Percentiles rank a stretch among this genome's conserved stretches.
Evolutionary conservation across 1,140 invertebrate species (phyloP).

Genomic region (Lepidotrigona ventralis): DNA sequence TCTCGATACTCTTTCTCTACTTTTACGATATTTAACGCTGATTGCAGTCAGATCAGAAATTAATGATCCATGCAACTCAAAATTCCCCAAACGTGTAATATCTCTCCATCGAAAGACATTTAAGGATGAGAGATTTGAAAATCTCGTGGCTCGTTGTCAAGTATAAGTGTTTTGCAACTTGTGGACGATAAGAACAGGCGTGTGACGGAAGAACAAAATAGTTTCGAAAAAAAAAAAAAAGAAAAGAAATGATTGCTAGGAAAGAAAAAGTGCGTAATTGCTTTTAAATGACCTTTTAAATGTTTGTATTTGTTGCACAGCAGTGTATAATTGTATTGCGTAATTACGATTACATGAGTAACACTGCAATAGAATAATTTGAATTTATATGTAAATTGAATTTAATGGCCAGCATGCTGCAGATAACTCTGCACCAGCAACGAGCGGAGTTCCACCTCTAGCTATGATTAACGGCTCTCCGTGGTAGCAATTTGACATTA

Average conservation of each 20-base stretch:
- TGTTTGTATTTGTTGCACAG: conserved; percentile 20
- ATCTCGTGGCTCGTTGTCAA: too few relatives aligned
- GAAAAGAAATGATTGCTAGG: background rate
- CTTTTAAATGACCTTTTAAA: background rate
- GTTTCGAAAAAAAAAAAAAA: too few relatives aligned
- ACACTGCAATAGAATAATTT: conserved; percentile 72
- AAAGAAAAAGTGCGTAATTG: conserved; percentile 13
- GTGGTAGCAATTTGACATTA: conserved; percentile 70
- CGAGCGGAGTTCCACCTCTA: conserved; percentile 50
- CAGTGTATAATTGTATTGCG: conserved; percentile 62
- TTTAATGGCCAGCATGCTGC: conserved; percentile 68
- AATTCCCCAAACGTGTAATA: background rate
- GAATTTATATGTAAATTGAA: conserved; percentile 77
- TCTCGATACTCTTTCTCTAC: conserved; percentile 24
- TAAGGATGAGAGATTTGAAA: background rate
- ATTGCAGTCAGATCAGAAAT: conserved; percentile 32
- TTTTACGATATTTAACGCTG: conserved; percentile 32
- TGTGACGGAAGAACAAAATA: background rate
- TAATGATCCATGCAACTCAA: background rate
- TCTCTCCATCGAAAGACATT: background rate
- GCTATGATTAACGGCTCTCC: conserved; percentile 66
- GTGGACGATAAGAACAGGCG: background rate
- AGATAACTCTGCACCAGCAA: conserved; percentile 64
- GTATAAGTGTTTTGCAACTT: too few relatives aligned
- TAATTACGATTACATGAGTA: conserved; percentile 67